These are phyloP conservation scores for Microtus ochrogaster DNA, from an alignment of 2,113 vertebrate genomes.

Conservation along the genomic window DNA sequence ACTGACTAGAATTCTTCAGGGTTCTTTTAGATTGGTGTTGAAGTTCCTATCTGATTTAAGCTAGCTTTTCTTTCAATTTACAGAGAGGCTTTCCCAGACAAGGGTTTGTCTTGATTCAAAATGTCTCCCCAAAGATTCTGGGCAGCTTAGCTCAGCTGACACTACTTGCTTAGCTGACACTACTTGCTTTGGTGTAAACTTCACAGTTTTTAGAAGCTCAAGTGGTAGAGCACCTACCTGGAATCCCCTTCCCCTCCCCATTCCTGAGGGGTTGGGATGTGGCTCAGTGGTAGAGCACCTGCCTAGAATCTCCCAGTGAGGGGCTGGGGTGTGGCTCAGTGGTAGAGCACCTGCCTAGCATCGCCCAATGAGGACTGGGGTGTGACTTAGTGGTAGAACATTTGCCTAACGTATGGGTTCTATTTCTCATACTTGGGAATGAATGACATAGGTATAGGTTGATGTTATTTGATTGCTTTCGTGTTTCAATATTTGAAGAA, in stretches of 20 bases:
- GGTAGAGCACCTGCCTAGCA: not conserved
- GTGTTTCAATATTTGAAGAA: not conserved
- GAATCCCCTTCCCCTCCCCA: no score
- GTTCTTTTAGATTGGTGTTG: constrained; percentile 30
- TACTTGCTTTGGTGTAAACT: not conserved
- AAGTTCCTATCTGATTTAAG: constrained; percentile 58
- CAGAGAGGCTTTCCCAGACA: not conserved
- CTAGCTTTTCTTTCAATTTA: constrained; percentile 38
- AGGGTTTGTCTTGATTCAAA: constrained; percentile 44
- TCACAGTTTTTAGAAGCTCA: not conserved
- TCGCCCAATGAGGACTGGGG: not conserved
- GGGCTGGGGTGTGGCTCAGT: not conserved
- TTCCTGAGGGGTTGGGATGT: not conserved
- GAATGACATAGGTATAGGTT: not conserved
- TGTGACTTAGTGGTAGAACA: not conserved
- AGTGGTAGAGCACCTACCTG: not conserved
- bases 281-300: not conserved
- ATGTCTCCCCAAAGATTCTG: not conserved
- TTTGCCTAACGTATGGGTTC: not conserved
- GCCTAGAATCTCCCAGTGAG: no score
- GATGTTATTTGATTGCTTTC: not conserved
- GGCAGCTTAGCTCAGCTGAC: not conserved
- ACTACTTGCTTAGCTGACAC: not conserved
- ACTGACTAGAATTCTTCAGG: constrained; percentile 53
- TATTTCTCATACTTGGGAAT: not conserved